Conservation (phyloP, 2,797 vertebrate species). For the Xerus rutilus region DNA sequence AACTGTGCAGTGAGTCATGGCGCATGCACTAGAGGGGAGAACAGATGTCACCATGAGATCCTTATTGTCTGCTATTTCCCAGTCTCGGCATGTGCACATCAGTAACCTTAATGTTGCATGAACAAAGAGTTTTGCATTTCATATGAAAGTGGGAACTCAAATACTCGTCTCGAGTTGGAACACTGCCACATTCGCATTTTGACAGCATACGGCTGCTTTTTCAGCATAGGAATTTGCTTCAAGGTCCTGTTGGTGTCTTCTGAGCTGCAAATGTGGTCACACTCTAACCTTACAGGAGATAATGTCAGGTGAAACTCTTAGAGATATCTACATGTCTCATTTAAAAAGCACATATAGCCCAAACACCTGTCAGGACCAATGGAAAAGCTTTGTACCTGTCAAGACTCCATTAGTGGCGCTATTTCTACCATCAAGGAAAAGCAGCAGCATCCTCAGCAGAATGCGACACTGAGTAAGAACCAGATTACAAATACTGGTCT, state of each 20-base stretch:
- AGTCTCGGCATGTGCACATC: not conserved
- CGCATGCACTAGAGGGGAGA: not conserved
- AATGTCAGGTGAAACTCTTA: constrained; percentile 2
- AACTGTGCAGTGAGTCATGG: not conserved
- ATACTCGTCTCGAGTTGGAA: not conserved
- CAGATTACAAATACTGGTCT: not conserved
- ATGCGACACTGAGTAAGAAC: not conserved
- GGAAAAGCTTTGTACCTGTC: constrained; percentile 29
- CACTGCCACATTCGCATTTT: not conserved
- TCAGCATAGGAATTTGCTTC: not conserved
- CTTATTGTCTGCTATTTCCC: constrained; percentile 57
- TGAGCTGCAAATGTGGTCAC: constrained; percentile 51
- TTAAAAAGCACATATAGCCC: not conserved
- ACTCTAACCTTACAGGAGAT: constrained; percentile 8
- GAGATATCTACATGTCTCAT: not conserved
- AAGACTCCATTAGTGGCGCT: not conserved
- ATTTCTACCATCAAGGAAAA: not conserved
- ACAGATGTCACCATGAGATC: constrained; percentile 59
- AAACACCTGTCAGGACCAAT: not conserved
- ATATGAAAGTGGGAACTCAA: constrained; percentile 44
- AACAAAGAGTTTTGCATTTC: constrained; percentile 51
- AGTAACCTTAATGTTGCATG: constrained; percentile 46
- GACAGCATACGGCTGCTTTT: not conserved
- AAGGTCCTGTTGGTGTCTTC: constrained; percentile 19
- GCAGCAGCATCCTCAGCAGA: not conserved